Base-by-base conservation (phyloP, 2,888 invertebrate genomes). In the Polietes domitor region DNA sequence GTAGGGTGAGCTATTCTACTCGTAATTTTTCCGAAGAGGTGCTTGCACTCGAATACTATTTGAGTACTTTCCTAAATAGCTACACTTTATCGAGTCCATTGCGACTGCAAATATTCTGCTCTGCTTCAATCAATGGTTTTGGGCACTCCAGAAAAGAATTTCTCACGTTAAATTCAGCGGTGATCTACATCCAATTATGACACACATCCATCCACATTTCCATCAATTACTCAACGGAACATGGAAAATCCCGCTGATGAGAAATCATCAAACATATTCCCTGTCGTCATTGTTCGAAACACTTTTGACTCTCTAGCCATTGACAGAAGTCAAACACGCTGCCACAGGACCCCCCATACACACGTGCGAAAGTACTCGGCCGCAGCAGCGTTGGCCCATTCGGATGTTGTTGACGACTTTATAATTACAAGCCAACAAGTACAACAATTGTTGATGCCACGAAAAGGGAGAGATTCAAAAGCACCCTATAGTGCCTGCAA, bases 181-280 rank as follows among this genome's bases (percentile, higher is more conserved):
- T 82, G 50, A 80, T 71, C 74, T 24, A 82, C 58, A 80, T 68
- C 68, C 71, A 82, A 82, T 82, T 63, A 73, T 47, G 61, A 76
- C 37, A 65, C n/a, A 63, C 65, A 43, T 72, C 75, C 3, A 3
- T 32, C 7, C 32, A 32, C 4, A 80, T 78, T 78, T 82, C 47
- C 72, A 77, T 80, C 80, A 85, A 85, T 85, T 82, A 78, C 68
- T 43, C 17, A 6, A 21, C 2, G 15, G 43, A 6, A 41, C 77
- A 73, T 83, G 26, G 28, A 82, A 80, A 80, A 77, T 89, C 90
- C 90, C 89, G 90, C 90, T 90, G 90, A 87, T 90, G 90, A 88
- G 87, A 87, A 87, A 85, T 81, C 76, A 19, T 47, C 73, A 63
- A 77, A 77, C 26, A 6, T n/a, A 50, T 24, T 50, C 55, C 55